These are phyloP conservation scores for Zygothrica quintamaculata DNA, from an alignment of 2,888 invertebrate genomes.

Conservation along the genomic window DNA sequence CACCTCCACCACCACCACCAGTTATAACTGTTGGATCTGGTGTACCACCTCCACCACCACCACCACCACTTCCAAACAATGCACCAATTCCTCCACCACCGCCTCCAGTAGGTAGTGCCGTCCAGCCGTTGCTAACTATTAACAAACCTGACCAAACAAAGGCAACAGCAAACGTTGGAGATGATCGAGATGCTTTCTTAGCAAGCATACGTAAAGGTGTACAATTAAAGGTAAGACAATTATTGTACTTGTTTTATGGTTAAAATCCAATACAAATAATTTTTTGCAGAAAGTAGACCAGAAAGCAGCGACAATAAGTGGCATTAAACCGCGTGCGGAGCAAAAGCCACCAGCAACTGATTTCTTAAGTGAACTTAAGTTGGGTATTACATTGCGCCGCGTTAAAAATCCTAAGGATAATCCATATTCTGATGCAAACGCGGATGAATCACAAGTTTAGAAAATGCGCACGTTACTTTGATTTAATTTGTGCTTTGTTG, in stretches of 20 bases:
- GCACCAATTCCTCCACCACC: conserved; percentile 52
- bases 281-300: conserved; percentile 73
- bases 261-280: neutral
- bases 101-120: conserved; percentile 23
- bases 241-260: neutral
- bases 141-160: conserved; percentile 44
- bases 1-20: conserved; percentile 30
- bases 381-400: conserved; percentile 71
- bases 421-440: conserved; percentile 60
- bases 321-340: conserved; percentile 67
- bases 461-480: conserved; percentile 18
- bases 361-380: conserved; percentile 73
- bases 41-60: conserved; percentile 42
- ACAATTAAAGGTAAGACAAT: conserved; percentile 66
- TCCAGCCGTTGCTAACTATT: conserved; percentile 13
- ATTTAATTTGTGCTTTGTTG: conserved; percentile 3
- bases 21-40: conserved; percentile 14
- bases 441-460: conserved; percentile 72
- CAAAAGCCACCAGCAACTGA: conserved; percentile 68
- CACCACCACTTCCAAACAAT: conserved; percentile 39
- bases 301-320: conserved; percentile 78
- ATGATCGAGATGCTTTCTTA: conserved; percentile 70
- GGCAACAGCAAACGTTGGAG: conserved; percentile 22
- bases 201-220: conserved; percentile 77
- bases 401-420: conserved; percentile 70